Evolutionary conservation across 1,140 invertebrate species (phyloP).

Genomic region (Hesperophylax magnus): DNA sequence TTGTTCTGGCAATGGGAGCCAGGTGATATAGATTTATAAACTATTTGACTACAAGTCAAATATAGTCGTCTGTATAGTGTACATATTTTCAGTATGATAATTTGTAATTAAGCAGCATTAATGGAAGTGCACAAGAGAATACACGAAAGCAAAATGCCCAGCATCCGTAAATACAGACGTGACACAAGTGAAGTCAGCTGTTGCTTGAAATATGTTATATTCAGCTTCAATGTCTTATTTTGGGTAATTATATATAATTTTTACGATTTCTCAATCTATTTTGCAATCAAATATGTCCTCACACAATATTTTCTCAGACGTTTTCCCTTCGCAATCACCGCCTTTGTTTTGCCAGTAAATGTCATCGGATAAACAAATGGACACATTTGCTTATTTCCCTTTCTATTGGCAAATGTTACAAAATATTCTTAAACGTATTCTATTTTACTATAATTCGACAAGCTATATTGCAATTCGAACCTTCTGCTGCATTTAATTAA

Average conservation of each 20-base stretch:
- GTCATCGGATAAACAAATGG: constrained; percentile 36
- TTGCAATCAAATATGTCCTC: too few relatives aligned
- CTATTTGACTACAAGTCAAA: constrained; percentile 21
- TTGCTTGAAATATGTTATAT: constrained; percentile 97
- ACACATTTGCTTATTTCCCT: not conserved
- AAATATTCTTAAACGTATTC: too few relatives aligned
- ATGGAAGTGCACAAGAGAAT: constrained; percentile 38
- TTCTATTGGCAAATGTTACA: not conserved
- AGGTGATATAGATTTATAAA: constrained; percentile 46
- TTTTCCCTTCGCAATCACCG: constrained; percentile 20
- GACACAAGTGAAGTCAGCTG: constrained; percentile 96
- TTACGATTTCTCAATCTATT: too few relatives aligned
- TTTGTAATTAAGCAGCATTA: constrained; percentile 18
- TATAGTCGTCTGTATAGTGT: constrained; percentile 41
- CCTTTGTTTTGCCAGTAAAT: constrained; percentile 45
- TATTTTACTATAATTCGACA: too few relatives aligned
- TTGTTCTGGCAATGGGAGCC: constrained; percentile 41
- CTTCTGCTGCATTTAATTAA: too few relatives aligned
- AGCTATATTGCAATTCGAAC: too few relatives aligned
- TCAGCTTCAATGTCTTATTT: constrained; percentile 97
- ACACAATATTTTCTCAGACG: too few relatives aligned
- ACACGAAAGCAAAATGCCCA: constrained; percentile 53
- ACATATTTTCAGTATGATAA: constrained; percentile 49
- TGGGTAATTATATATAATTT: constrained; percentile 81
- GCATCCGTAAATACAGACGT: constrained; percentile 82